phyloP scores from a whole-genome alignment of 2,888 invertebrate species.

The Pasiphila rectangulata region DNA sequence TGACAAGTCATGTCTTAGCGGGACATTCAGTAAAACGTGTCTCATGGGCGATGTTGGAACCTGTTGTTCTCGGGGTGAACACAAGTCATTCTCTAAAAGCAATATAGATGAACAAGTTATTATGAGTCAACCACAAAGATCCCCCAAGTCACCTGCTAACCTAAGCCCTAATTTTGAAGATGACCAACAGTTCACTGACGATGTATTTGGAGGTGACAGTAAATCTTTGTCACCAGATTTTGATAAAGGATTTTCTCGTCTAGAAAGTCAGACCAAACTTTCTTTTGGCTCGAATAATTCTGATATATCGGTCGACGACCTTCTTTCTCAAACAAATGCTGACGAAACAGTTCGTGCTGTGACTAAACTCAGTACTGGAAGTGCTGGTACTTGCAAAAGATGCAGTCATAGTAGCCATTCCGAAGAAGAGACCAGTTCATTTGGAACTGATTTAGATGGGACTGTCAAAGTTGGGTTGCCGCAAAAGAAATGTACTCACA shows the following conservation, averaged over 20 bases:
- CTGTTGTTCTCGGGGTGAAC: conserved; percentile 69
- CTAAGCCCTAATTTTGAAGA: conserved; percentile 83
- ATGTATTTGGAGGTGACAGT: conserved; percentile 82
- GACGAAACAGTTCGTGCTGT: conserved; percentile 80
- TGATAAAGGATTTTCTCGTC: conserved; percentile 67
- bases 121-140: conserved; percentile 82
- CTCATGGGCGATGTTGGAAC: conserved; percentile 70
- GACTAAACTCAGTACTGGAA: conserved; percentile 72
- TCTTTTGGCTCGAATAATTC: conserved; percentile 83
- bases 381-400: conserved; percentile 79
- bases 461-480: conserved; percentile 90
- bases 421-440: conserved; percentile 87
- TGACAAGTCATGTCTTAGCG: conserved; percentile 72
- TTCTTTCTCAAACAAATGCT: conserved; percentile 79
- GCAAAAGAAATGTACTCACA: conserved; percentile 90
- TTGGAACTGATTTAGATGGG: conserved; percentile 89
- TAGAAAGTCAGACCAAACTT: conserved; percentile 63
- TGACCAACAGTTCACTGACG: conserved; percentile 80
- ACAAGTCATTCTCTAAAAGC: conserved; percentile 63
- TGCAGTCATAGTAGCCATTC: conserved; percentile 87
- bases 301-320: conserved; percentile 83
- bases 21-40: conserved; percentile 71
- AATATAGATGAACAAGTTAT: conserved; percentile 79
- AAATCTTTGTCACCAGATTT: conserved; percentile 82
- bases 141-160: conserved; percentile 82